phyloP scores from a whole-genome alignment of 2,113 vertebrate species.

The Crotophaga sulcirostris region DNA sequence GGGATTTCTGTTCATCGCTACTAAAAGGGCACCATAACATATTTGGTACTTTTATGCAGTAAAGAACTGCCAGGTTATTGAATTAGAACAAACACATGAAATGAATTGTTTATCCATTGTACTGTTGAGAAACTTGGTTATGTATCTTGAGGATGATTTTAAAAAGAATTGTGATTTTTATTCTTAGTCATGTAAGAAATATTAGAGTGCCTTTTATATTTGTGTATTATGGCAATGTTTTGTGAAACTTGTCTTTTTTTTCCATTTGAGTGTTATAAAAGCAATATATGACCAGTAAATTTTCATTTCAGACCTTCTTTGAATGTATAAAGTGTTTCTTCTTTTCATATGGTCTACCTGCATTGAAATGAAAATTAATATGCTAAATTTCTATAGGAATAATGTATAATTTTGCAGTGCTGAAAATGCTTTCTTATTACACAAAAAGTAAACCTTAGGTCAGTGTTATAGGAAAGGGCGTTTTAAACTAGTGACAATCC shows the following conservation, averaged over 20 bases:
- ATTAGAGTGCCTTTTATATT: slow-evolving; percentile 84
- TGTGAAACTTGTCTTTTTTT: slow-evolving; percentile 63
- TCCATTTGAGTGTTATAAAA: slow-evolving; percentile 75
- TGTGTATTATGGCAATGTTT: slow-evolving; percentile 78
- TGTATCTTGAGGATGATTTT: slow-evolving; percentile 64
- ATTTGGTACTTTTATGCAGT: slow-evolving; percentile 76
- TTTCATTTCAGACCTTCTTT: slow-evolving; percentile 76
- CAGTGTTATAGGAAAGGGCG: slow-evolving; percentile 81
- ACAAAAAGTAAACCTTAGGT: slow-evolving; percentile 72
- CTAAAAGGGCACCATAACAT: slow-evolving; percentile 77
- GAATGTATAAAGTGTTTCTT: slow-evolving; percentile 74
- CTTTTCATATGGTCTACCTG: slow-evolving; percentile 65
- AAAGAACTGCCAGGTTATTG: slow-evolving; percentile 61
- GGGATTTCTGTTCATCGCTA: slow-evolving; percentile 79
- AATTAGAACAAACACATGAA: slow-evolving; percentile 63
- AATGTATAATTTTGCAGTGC: slow-evolving; percentile 73
- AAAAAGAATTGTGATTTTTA: slow-evolving; percentile 62
- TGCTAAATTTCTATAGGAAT: slow-evolving; percentile 76
- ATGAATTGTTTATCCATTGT: slow-evolving; percentile 77
- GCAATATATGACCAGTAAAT: slow-evolving; percentile 79
- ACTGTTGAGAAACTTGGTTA: slow-evolving; percentile 73
- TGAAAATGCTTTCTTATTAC: slow-evolving; percentile 77
- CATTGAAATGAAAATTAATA: slow-evolving; percentile 75
- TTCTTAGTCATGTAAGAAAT: slow-evolving; percentile 73
- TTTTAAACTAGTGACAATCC: slow-evolving; percentile 87